Conservation (phyloP, 2,888 invertebrate species). For the Drosophila emarginata region DNA sequence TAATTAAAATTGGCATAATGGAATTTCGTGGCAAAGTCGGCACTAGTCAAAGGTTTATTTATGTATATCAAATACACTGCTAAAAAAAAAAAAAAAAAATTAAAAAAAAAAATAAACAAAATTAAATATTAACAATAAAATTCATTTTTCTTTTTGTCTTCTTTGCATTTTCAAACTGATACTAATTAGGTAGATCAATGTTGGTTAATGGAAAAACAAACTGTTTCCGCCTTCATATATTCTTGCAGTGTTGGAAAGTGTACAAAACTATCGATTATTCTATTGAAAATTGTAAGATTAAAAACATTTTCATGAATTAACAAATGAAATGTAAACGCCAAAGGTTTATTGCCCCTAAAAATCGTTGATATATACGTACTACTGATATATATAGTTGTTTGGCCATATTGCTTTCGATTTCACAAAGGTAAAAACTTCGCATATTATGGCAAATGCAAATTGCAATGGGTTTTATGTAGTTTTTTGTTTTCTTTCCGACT, state of each 20-base stretch:
- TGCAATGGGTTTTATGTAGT: background rate
- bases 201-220: too few species aligned
- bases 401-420: background rate
- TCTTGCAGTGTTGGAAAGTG: too few species aligned
- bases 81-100: too few species aligned
- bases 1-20: slow-evolving; percentile 66
- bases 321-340: background rate
- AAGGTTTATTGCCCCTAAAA: background rate
- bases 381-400: background rate
- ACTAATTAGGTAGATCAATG: too few species aligned
- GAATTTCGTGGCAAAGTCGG: slow-evolving; percentile 35
- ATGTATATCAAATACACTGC: background rate
- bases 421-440: background rate
- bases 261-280: too few species aligned
- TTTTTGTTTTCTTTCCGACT: background rate
- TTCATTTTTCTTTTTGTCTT: too few species aligned
- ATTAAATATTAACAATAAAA: too few species aligned
- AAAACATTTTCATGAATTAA: too few species aligned
- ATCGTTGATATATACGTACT: background rate
- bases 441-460: background rate
- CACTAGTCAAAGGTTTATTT: slow-evolving; percentile 6
- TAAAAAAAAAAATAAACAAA: too few species aligned
- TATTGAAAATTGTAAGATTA: too few species aligned
- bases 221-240: too few species aligned
- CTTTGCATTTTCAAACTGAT: too few species aligned